Percentiles rank a stretch among this genome's conserved stretches.
Conservation (phyloP, 2,888 invertebrate species). For the Ischnus inquisitorius region DNA sequence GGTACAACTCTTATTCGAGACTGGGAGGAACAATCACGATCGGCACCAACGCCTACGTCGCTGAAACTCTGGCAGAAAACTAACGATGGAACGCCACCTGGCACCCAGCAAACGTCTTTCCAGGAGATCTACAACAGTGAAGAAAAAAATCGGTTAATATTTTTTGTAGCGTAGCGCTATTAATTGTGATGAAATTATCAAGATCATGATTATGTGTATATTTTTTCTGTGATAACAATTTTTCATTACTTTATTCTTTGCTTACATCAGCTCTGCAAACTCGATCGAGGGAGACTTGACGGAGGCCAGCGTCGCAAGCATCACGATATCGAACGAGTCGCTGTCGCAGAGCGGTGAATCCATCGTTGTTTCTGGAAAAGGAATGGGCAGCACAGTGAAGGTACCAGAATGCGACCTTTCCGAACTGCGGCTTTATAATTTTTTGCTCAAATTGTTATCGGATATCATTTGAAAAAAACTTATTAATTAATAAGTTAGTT, state of each 20-base stretch:
- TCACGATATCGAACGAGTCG: slow-evolving; percentile 84
- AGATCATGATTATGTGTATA: neutral
- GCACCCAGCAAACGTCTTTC: slow-evolving; percentile 79
- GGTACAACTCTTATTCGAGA: slow-evolving; percentile 88
- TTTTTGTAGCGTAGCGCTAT: neutral
- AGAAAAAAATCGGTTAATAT: slow-evolving; percentile 78
- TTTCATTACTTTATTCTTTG: slow-evolving; percentile 7
- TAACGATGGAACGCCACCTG: slow-evolving; percentile 62
- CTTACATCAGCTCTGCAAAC: slow-evolving; percentile 75
- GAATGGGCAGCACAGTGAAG: slow-evolving; percentile 83
- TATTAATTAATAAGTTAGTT: no score
- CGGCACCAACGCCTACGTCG: slow-evolving; percentile 91
- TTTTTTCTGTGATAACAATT: no score
- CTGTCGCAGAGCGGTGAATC: slow-evolving; percentile 83
- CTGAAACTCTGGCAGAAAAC: slow-evolving; percentile 85
- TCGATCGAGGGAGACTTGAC: slow-evolving; percentile 78
- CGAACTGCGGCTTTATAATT: neutral
- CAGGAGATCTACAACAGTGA: slow-evolving; percentile 80
- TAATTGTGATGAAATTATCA: neutral
- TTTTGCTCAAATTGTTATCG: no score
- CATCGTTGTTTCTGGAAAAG: slow-evolving; percentile 83
- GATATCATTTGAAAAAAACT: no score
- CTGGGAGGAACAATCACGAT: slow-evolving; percentile 91
- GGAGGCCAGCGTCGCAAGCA: slow-evolving; percentile 82
- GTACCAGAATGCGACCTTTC: slow-evolving; percentile 66